phyloP scores from a whole-genome alignment of 2,888 invertebrate species.

The Bhutanitis thaidina region DNA sequence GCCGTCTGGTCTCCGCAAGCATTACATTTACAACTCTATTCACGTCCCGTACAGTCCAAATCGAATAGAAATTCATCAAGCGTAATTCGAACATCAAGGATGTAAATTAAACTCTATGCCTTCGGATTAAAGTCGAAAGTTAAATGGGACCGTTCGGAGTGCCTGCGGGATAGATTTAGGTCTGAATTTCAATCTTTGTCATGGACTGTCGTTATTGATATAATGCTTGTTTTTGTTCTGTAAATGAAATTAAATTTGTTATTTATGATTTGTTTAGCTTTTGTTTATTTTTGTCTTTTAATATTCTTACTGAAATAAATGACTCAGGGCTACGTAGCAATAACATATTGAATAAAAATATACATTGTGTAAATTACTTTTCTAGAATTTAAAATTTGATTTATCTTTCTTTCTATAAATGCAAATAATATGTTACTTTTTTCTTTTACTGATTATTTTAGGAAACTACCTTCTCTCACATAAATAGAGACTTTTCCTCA shows the following conservation, averaged over 20 bases:
- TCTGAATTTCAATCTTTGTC: slow-evolving; percentile 45
- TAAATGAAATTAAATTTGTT: slow-evolving; percentile 21
- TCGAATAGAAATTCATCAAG: slow-evolving; percentile 15
- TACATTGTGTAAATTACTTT: no score
- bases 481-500: no score
- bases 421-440: no score
- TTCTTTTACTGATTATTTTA: no score
- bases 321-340: no score
- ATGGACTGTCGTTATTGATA: slow-evolving; percentile 33
- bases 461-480: no score
- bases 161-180: slow-evolving; percentile 62
- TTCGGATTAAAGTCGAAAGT: not conserved
- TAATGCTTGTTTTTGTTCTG: slow-evolving; percentile 34
- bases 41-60: slow-evolving; percentile 19
- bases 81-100: not conserved
- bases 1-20: slow-evolving; percentile 13
- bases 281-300: not conserved
- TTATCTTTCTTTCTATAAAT: no score
- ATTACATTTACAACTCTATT: slow-evolving; percentile 23
- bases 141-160: slow-evolving; percentile 6
- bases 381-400: no score
- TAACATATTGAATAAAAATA: no score
- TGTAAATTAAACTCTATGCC: not conserved
- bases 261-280: slow-evolving; percentile 9
- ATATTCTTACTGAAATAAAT: no score